These are phyloP conservation scores for Anarrhichthys ocellatus DNA, from an alignment of 2,113 vertebrate genomes.

Conservation along the genomic window DNA sequence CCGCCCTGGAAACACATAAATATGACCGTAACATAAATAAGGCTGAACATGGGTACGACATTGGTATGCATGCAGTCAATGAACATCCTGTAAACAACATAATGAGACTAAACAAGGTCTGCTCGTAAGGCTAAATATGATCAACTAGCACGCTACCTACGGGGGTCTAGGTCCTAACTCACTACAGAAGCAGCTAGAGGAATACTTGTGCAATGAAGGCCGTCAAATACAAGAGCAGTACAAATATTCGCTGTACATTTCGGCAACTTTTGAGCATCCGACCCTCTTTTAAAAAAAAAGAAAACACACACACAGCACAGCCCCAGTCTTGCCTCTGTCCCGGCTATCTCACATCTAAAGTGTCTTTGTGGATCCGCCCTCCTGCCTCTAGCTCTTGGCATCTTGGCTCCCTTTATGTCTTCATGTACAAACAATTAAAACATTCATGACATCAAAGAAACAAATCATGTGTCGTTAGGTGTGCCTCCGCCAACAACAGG, in stretches of 20 bases:
- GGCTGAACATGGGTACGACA: constrained; percentile 80
- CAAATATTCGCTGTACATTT: constrained; percentile 68
- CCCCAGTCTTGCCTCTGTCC: constrained; percentile 54
- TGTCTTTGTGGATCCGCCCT: constrained; percentile 36
- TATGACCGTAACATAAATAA: constrained; percentile 80
- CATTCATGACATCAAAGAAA: constrained; percentile 38
- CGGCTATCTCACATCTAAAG: constrained; percentile 50
- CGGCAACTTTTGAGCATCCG: constrained; percentile 56
- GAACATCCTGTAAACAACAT: constrained; percentile 84
- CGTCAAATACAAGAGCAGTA: constrained; percentile 66
- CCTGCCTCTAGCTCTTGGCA: constrained; percentile 54
- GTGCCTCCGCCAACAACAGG: background rate
- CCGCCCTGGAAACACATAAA: constrained; percentile 69
- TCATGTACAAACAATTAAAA: constrained; percentile 41
- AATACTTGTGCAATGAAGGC: constrained; percentile 74
- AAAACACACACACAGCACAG: constrained; percentile 41
- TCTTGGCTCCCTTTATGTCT: constrained; percentile 62
- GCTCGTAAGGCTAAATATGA: constrained; percentile 84
- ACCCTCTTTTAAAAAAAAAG: background rate
- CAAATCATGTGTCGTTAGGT: constrained; percentile 17
- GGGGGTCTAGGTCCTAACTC: constrained; percentile 34
- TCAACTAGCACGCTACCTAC: constrained; percentile 61
- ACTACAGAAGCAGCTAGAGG: constrained; percentile 67
- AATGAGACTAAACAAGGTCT: constrained; percentile 84
- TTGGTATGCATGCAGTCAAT: constrained; percentile 81